Conservation (phyloP, 2,888 invertebrate species). For the Dasypolia templi region DNA sequence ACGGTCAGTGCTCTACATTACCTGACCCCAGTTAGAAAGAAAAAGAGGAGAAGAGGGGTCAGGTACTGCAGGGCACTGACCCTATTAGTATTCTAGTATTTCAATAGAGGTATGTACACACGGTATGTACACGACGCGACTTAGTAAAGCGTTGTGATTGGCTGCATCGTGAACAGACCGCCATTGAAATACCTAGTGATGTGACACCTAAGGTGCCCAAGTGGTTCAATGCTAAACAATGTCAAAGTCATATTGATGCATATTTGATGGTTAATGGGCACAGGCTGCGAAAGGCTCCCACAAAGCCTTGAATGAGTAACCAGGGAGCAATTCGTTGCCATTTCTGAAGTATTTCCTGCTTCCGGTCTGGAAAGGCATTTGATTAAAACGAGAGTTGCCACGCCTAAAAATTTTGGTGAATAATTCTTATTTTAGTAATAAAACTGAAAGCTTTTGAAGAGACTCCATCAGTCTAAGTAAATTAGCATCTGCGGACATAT, state of each 20-base stretch:
- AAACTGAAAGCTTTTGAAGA: background rate
- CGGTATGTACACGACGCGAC: too few species aligned
- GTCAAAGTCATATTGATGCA: background rate
- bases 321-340: background rate
- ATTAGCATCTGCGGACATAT: background rate
- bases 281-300: background rate
- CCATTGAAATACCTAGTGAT: too few species aligned
- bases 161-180: too few species aligned
- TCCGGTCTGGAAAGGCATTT: constrained; percentile 10
- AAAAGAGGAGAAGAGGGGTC: too few species aligned
- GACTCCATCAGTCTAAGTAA: background rate
- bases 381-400: background rate
- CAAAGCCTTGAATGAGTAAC: constrained; percentile 22
- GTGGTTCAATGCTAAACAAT: constrained; percentile 6
- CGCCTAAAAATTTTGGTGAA: background rate
- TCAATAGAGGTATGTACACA: too few species aligned
- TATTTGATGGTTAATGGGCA: background rate
- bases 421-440: too few species aligned
- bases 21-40: too few species aligned
- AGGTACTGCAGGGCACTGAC: too few species aligned
- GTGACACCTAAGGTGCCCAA: too few species aligned
- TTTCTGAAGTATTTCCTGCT: constrained; percentile 31
- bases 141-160: too few species aligned
- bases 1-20: too few species aligned
- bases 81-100: too few species aligned